phyloP scores from a whole-genome alignment of 2,888 invertebrate species.

The Aphodius sticticus region DNA sequence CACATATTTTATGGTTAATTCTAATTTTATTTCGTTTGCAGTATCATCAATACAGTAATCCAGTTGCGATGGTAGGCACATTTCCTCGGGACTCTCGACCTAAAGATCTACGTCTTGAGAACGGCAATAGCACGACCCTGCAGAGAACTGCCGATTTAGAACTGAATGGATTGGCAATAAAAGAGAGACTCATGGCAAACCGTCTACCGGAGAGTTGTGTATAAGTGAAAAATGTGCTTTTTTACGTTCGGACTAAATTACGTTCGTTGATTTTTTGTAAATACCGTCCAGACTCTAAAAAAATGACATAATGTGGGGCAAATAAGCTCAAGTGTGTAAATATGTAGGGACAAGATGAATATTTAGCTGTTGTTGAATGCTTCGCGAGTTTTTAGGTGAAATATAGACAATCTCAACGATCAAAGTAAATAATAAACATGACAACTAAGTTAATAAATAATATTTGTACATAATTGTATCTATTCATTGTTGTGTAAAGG shows the following conservation, averaged over 20 bases:
- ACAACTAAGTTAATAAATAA: background rate
- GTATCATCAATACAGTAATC: conserved; percentile 63
- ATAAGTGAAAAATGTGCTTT: conserved; percentile 60
- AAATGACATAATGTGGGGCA: conserved; percentile 8
- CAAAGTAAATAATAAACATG: background rate
- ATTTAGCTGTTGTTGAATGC: conserved; percentile 15
- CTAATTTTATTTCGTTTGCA: conserved; percentile 42
- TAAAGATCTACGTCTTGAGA: conserved; percentile 60
- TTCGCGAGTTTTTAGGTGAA: conserved; percentile 9
- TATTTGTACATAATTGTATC: conserved; percentile 13
- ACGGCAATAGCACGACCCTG: conserved; percentile 63
- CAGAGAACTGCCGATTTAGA: conserved; percentile 56
- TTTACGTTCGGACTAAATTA: conserved; percentile 35
- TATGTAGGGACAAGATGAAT: conserved; percentile 16
- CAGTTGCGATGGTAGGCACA: conserved; percentile 63
- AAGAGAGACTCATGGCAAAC: conserved; percentile 86
- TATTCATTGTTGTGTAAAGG: conserved; percentile 7
- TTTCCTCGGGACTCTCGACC: conserved; percentile 67
- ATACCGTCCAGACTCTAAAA: conserved; percentile 31
- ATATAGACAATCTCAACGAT: conserved; percentile 13
- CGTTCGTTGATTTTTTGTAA: conserved; percentile 39
- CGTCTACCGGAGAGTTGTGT: conserved; percentile 90
- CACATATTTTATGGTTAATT: background rate
- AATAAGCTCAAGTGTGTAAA: background rate
- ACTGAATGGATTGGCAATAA: conserved; percentile 86